Evolutionary conservation across 2,113 vertebrate genomes (phyloP).

Genomic region (Austrofundulus limnaeus): DNA sequence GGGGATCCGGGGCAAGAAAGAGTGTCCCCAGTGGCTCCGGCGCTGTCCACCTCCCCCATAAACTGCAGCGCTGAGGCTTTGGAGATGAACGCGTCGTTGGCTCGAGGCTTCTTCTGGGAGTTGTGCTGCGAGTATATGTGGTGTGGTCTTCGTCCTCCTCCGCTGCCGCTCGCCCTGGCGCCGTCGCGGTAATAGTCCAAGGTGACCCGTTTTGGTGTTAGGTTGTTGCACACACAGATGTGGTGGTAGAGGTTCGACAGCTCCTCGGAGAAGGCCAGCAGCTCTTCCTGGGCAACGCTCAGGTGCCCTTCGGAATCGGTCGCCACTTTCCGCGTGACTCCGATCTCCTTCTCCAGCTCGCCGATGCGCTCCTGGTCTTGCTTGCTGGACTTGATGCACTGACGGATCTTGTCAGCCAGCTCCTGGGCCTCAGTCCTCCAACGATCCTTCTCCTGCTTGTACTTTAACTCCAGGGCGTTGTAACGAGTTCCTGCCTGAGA

Average conservation of each 20-base stretch:
- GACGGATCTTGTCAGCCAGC: constrained; percentile 80
- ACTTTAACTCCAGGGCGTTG: constrained; percentile 72
- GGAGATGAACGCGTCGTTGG: constrained; percentile 72
- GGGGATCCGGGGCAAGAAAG: constrained; percentile 78
- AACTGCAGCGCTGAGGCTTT: constrained; percentile 69
- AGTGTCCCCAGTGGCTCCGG: constrained; percentile 62
- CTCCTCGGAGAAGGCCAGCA: constrained; percentile 84
- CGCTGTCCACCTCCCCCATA: constrained; percentile 71
- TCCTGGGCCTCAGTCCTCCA: constrained; percentile 79
- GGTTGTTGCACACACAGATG: constrained; percentile 83
- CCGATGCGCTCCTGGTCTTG: constrained; percentile 80
- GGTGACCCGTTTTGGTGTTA: constrained; percentile 84
- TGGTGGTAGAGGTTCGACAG: constrained; percentile 86
- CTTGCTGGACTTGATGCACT: constrained; percentile 78
- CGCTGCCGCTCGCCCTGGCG: constrained; percentile 44
- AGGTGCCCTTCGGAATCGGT: constrained; percentile 81
- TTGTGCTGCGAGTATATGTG: constrained; percentile 52
- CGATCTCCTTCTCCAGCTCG: constrained; percentile 81
- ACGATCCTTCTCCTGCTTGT: constrained; percentile 78
- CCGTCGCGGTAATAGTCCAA: constrained; percentile 83
- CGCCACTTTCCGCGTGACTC: constrained; percentile 77
- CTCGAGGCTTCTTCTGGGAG: constrained; percentile 64
- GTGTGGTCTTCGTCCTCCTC: constrained; percentile 47
- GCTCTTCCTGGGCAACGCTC: constrained; percentile 83
- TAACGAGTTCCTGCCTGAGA: constrained; percentile 74